Percentiles rank a stretch among this genome's conserved stretches.
Conservation (phyloP, 2,888 invertebrate genomes). For the Pantelozetes paolii region DNA sequence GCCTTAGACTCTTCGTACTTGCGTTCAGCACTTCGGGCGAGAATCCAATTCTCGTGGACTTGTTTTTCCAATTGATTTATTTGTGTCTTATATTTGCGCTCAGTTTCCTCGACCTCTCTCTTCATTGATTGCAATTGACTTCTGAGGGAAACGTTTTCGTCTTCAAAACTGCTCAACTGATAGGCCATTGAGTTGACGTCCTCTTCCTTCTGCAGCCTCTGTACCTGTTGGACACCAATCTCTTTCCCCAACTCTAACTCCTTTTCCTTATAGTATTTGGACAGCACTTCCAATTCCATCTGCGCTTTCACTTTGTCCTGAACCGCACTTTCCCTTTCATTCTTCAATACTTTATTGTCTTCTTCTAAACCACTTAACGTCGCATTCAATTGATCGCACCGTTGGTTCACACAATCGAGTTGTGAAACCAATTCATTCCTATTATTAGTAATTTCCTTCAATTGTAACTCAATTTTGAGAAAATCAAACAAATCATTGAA, state of each 20-base stretch:
- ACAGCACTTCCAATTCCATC: constrained; percentile 39
- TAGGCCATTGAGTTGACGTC: constrained; percentile 34
- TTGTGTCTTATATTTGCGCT: constrained; percentile 37
- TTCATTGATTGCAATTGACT: constrained; percentile 38
- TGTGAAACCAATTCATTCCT: constrained; percentile 11
- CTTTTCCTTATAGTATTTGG: constrained; percentile 42
- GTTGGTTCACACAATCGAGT: constrained; percentile 24
- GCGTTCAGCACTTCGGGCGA: constrained; percentile 37
- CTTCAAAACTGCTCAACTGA: constrained; percentile 35
- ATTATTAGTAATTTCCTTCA: constrained; percentile 32
- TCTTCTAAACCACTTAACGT: neutral
- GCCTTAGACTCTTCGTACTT: constrained; percentile 40
- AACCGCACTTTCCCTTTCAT: constrained; percentile 34
- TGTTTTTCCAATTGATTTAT: constrained; percentile 40
- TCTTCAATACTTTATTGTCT: constrained; percentile 33
- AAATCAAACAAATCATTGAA: constrained; percentile 35
- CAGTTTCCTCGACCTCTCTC: constrained; percentile 41
- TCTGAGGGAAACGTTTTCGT: constrained; percentile 40
- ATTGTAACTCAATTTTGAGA: constrained; percentile 27
- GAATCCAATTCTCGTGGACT: constrained; percentile 41
- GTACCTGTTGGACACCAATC: constrained; percentile 40
- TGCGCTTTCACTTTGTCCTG: constrained; percentile 39
- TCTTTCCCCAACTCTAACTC: constrained; percentile 41
- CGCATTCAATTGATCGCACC: neutral
- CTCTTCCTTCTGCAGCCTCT: constrained; percentile 41